These are phyloP conservation scores for Ophraella communa DNA, from an alignment of 2,888 invertebrate genomes.

Conservation along the genomic window DNA sequence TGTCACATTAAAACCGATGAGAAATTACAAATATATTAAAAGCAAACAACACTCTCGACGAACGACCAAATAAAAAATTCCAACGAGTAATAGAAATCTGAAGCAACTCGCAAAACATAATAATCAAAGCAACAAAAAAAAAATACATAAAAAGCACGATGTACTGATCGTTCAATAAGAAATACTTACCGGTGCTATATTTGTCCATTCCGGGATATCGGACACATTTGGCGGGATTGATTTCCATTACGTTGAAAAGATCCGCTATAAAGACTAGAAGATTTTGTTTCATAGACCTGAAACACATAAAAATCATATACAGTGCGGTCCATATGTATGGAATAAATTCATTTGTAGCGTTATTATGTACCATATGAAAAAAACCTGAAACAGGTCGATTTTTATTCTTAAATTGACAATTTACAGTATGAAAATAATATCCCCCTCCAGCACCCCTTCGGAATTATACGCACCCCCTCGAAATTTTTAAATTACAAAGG, in stretches of 20 bases:
- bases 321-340: background rate
- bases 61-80: conserved; percentile 15
- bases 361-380: too few species aligned
- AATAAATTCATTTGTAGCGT: too few species aligned
- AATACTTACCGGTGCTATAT: conserved; percentile 57
- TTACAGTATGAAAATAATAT: too few species aligned
- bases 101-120: conserved; percentile 18
- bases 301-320: conserved; percentile 48
- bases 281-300: conserved; percentile 89
- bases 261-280: conserved; percentile 91
- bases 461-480: too few species aligned
- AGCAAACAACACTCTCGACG: background rate
- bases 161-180: background rate
- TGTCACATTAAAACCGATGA: background rate
- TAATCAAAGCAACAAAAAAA: conserved; percentile 27
- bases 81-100: conserved; percentile 13
- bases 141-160: conserved; percentile 17
- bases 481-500: too few species aligned
- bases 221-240: conserved; percentile 89
- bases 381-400: too few species aligned
- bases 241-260: conserved; percentile 91
- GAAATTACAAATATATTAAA: background rate
- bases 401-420: too few species aligned
- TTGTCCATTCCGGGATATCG: conserved; percentile 78
- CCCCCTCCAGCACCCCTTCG: too few species aligned